Conservation (phyloP, 2,113 vertebrate genomes). For the Misgurnus anguillicaudatus region DNA sequence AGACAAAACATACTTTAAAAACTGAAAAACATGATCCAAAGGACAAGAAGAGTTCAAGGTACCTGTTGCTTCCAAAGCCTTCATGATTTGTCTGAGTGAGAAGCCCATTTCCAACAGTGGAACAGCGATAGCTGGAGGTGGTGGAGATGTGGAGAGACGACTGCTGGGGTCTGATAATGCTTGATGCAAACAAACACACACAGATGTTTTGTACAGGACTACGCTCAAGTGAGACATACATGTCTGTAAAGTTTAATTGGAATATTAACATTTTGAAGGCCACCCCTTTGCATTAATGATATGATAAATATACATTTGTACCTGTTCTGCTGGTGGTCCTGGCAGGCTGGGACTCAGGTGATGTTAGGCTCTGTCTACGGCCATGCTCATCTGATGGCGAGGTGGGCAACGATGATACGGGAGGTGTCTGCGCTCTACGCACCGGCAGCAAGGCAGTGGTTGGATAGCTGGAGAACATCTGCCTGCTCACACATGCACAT, state of each 20-base stretch:
- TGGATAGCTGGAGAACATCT: constrained; percentile 99
- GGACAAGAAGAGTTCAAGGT: constrained; percentile 9
- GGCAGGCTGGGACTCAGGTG: constrained; percentile 89
- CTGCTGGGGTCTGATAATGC: constrained; percentile 96
- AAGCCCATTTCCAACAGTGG: constrained; percentile 97
- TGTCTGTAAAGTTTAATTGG: too few relatives aligned
- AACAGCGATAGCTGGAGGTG: constrained; percentile 95
- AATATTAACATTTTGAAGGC: too few relatives aligned
- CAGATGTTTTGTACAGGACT: not conserved
- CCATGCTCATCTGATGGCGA: constrained; percentile 95
- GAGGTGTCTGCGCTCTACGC: constrained; percentile 93
- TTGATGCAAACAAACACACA: constrained; percentile 54
- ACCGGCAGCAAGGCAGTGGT: constrained; percentile 89
- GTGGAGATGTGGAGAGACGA: constrained; percentile 93
- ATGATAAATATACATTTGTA: constrained; percentile 9
- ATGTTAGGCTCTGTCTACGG: constrained; percentile 92
- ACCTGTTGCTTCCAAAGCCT: constrained; percentile 98
- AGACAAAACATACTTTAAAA: not conserved
- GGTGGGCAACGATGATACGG: constrained; percentile 91
- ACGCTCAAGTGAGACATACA: too few relatives aligned
- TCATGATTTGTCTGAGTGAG: constrained; percentile 92
- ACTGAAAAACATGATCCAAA: not conserved
- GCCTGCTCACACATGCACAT: constrained; percentile 73
- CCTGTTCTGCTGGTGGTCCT: constrained; percentile 88
- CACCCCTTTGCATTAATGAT: too few relatives aligned